phyloP scores from a whole-genome alignment of 2,113 vertebrate genomes.

The Phrynosoma platyrhinos region DNA sequence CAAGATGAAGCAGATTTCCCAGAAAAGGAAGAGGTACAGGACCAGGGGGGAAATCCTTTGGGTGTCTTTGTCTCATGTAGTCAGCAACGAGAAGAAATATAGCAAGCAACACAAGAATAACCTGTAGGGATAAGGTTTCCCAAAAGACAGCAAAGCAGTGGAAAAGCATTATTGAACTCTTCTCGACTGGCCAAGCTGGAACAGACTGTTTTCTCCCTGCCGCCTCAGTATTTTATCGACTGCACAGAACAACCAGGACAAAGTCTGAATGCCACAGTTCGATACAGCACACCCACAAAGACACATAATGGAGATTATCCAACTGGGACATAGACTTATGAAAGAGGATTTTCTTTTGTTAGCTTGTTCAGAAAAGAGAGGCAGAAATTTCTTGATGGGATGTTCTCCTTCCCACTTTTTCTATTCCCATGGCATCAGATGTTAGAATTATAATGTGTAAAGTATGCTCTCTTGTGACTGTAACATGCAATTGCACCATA shows the following conservation, averaged over 20 bases:
- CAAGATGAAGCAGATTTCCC: background rate
- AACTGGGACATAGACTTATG: background rate
- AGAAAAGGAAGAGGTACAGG: too few relatives aligned
- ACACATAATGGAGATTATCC: too few relatives aligned
- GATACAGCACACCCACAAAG: background rate
- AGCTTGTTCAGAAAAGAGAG: background rate
- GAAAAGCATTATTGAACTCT: background rate
- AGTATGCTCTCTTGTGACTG: constrained; percentile 67
- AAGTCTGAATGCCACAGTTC: background rate
- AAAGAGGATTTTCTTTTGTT: background rate
- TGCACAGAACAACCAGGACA: background rate
- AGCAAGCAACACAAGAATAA: too few relatives aligned
- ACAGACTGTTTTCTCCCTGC: background rate
- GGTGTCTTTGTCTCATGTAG: too few relatives aligned
- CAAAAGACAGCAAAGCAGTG: background rate
- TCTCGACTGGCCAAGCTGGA: background rate
- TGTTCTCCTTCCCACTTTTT: too few relatives aligned
- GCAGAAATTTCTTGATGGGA: background rate
- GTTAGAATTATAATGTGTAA: constrained; percentile 42
- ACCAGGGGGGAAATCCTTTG: too few relatives aligned
- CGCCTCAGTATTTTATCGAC: too few relatives aligned
- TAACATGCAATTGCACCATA: constrained; percentile 48
- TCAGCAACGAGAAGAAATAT: too few relatives aligned
- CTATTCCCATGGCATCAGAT: accelerated
- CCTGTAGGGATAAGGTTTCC: background rate